A percentile compares a stretch with the other conserved stretches of the same genome.
Evolutionary conservation across 53 echinoderm and acorn worm genomes (phyloP).

Genomic region (Stichopus horrens): DNA sequence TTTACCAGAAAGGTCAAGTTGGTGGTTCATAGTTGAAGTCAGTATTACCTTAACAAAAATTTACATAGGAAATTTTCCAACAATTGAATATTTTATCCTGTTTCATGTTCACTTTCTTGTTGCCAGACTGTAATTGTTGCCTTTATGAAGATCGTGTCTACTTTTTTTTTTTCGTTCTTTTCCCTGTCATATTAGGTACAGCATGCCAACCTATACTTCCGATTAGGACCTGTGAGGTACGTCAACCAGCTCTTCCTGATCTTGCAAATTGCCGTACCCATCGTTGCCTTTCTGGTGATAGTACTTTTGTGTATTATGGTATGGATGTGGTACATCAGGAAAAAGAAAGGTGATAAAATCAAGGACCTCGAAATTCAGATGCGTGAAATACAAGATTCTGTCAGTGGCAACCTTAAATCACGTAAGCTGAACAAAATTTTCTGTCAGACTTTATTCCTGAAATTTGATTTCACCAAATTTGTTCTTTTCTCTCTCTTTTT

Average conservation of each 20-base stretch:
- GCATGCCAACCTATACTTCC: conserved; percentile 62
- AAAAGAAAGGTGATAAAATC: background rate
- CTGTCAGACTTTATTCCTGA: no score
- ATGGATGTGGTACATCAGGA: background rate
- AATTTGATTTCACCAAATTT: background rate
- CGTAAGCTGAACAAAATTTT: background rate
- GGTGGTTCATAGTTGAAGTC: no score
- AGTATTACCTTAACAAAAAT: no score
- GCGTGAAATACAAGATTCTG: conserved; percentile 32
- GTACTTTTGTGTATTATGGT: conserved; percentile 44
- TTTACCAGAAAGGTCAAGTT: no score
- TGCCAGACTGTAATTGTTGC: no score
- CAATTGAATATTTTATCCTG: no score
- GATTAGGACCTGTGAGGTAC: conserved; percentile 68
- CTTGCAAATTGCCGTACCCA: conserved; percentile 17
- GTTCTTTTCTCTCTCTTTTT: background rate
- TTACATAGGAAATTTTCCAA: no score
- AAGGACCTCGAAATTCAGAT: conserved; percentile 25
- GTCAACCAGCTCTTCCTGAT: background rate
- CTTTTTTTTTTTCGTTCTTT: no score
- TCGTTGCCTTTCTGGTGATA: conserved; percentile 50
- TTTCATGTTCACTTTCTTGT: no score
- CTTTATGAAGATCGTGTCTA: no score
- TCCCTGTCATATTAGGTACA: conserved; percentile 58
- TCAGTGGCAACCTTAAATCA: conserved; percentile 24